Conservation (phyloP, 2,888 invertebrate species). For the Octodonta nipae region DNA sequence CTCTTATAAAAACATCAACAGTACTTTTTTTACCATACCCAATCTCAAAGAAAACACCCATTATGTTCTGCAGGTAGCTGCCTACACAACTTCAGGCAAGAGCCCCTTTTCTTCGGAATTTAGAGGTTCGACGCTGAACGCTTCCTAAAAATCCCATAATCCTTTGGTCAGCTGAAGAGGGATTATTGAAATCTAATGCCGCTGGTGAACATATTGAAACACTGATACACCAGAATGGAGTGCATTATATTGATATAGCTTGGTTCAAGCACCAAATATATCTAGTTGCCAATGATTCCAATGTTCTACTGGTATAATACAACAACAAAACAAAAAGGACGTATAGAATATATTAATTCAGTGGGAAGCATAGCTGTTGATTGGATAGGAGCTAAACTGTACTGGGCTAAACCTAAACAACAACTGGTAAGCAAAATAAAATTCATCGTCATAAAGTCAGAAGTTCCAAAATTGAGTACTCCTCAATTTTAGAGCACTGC, state of each 20-base stretch:
- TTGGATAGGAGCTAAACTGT: conserved; percentile 79
- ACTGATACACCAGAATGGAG: conserved; percentile 44
- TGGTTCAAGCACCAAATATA: conserved; percentile 66
- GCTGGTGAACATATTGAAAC: conserved; percentile 63
- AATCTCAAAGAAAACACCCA: conserved; percentile 60
- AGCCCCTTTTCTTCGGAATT: conserved; percentile 60
- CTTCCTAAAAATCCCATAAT: conserved; percentile 48
- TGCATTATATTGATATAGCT: conserved; percentile 55
- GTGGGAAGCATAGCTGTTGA: conserved; percentile 75
- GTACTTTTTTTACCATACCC: conserved; percentile 50
- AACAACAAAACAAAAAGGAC: conserved; percentile 43
- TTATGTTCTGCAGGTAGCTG: conserved; percentile 67
- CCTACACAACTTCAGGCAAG: conserved; percentile 59
- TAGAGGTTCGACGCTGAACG: conserved; percentile 45
- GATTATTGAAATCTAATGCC: conserved; percentile 67
- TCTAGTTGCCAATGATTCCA: conserved; percentile 49
- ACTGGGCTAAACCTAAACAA: conserved; percentile 79
- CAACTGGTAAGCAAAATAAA: conserved; percentile 49
- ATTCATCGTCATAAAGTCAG: too few relatives aligned
- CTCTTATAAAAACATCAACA: conserved; percentile 39
- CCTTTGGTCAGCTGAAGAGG: conserved; percentile 63
- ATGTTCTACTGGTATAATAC: conserved; percentile 59
- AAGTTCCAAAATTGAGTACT: too few relatives aligned
- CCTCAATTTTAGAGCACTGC: too few relatives aligned
- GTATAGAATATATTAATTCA: conserved; percentile 52